phyloP scores from a whole-genome alignment of 2,113 vertebrate species.

The Regulus satrapa region DNA sequence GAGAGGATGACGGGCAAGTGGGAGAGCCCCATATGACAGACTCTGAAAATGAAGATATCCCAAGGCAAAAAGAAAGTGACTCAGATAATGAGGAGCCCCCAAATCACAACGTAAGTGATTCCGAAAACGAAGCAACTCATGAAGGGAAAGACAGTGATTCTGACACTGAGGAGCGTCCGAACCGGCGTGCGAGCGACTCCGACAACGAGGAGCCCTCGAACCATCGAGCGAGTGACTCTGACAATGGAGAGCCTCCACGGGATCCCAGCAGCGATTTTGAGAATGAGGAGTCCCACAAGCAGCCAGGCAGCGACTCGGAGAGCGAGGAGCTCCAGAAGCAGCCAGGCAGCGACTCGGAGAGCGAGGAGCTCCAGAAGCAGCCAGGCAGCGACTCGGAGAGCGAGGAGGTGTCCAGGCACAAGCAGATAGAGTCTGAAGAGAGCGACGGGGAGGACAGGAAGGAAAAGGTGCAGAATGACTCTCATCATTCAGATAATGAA shows the following conservation, averaged over 20 bases:
- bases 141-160: slow-evolving; percentile 79
- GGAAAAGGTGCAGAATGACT: slow-evolving; percentile 55
- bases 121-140: slow-evolving; percentile 73
- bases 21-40: slow-evolving; percentile 47
- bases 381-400: slow-evolving; percentile 66
- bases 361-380: slow-evolving; percentile 21
- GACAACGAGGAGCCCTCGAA: slow-evolving; percentile 69
- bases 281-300: slow-evolving; percentile 48
- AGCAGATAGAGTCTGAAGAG: slow-evolving; percentile 76
- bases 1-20: slow-evolving; percentile 70
- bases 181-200: slow-evolving; percentile 64
- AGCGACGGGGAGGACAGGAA: slow-evolving; percentile 66
- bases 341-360: slow-evolving; percentile 65
- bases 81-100: slow-evolving; percentile 68
- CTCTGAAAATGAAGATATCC: slow-evolving; percentile 74
- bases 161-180: slow-evolving; percentile 69
- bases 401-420: slow-evolving; percentile 58
- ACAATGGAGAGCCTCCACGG: slow-evolving; percentile 71
- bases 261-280: slow-evolving; percentile 77
- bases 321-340: slow-evolving; percentile 35
- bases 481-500: slow-evolving; percentile 53
- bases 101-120: slow-evolving; percentile 67
- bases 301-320: slow-evolving; percentile 56
- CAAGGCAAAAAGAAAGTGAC: slow-evolving; percentile 64
- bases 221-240: slow-evolving; percentile 75